Conservation (phyloP, 2,888 invertebrate genomes). For the Melanostoma scalare region DNA sequence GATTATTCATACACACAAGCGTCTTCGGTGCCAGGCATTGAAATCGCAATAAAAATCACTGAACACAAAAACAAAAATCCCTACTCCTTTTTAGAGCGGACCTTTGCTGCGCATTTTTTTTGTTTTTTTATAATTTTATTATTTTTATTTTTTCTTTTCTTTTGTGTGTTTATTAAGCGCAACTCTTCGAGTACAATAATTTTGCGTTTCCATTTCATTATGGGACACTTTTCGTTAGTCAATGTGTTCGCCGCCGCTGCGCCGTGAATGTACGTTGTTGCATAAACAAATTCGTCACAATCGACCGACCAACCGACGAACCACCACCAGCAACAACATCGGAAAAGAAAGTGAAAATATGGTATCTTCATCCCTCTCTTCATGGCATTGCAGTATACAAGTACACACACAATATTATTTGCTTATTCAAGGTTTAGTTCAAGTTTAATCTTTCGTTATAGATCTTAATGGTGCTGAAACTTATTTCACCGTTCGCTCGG, state of each 20-base stretch:
- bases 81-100: not conserved
- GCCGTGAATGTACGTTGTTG: constrained; percentile 29
- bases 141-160: constrained; percentile 18
- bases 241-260: not conserved
- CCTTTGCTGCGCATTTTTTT: not conserved
- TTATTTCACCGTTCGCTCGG: not conserved
- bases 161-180: constrained; percentile 31
- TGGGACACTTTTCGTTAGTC: constrained; percentile 64
- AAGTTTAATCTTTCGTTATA: constrained; percentile 69
- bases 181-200: constrained; percentile 59
- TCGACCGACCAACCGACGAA: constrained; percentile 21
- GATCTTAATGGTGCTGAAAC: constrained; percentile 55
- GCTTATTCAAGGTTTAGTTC: constrained; percentile 70
- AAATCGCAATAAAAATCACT: constrained; percentile 5
- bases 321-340: constrained; percentile 31
- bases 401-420: constrained; percentile 27
- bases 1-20: constrained; percentile 45
- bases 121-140: not conserved
- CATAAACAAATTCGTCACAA: constrained; percentile 61
- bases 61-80: not conserved
- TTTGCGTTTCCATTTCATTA: constrained; percentile 61
- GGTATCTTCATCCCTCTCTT: constrained; percentile 37
- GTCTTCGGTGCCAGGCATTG: constrained; percentile 34
- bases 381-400: not conserved
- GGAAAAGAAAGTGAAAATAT: constrained; percentile 69